phyloP scores from a whole-genome alignment of 2,113 vertebrate species.

The Silurus glanis region DNA sequence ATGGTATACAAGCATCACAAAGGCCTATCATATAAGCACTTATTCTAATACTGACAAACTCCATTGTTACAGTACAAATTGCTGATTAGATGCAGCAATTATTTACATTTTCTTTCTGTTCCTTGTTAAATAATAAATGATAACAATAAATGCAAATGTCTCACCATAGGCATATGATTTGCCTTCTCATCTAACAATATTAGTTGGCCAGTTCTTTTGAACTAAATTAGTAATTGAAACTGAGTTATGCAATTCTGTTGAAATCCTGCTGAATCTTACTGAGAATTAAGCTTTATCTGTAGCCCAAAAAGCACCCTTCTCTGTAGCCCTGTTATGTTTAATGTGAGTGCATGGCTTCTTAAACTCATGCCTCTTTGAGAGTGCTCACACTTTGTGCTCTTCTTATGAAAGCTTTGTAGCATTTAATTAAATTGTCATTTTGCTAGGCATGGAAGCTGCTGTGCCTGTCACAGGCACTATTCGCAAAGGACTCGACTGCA shows the following conservation, averaged over 20 bases:
- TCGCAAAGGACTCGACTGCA: constrained; percentile 13
- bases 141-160: neutral
- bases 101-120: neutral
- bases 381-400: constrained; percentile 7
- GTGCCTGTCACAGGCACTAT: constrained; percentile 12
- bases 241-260: neutral
- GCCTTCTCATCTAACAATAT: neutral
- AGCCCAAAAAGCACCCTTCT: neutral
- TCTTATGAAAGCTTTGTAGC: constrained; percentile 3
- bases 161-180: neutral
- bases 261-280: neutral
- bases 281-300: neutral
- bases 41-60: neutral
- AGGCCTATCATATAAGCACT: neutral
- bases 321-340: neutral
- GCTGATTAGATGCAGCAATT: neutral
- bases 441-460: neutral
- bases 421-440: constrained; percentile 47
- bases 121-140: neutral
- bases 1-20: neutral
- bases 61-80: neutral
- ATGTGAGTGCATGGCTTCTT: neutral
- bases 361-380: neutral
- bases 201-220: neutral
- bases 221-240: neutral